Base-by-base conservation (phyloP, 2,888 invertebrate genomes). In the Calameuta filiformis region DNA sequence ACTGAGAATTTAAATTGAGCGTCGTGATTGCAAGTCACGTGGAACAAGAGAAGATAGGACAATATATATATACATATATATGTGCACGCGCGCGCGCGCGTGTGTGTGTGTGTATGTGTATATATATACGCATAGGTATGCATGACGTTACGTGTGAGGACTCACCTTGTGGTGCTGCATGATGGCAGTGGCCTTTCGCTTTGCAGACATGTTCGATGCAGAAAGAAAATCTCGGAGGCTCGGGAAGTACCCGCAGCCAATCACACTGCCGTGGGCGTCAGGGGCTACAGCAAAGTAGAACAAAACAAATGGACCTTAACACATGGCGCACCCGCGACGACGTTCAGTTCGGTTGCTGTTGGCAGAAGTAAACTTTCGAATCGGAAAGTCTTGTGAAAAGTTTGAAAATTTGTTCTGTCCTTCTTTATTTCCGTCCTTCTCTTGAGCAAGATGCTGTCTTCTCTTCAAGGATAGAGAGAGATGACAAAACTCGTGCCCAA, bases 171-270 rank as follows among this genome's bases (percentile, higher is more conserved):
- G 91, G 92, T 95, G 95, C 92, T 95, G 95, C 87, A 95, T 95
- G 89, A 95, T 93, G 87, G 95, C 95, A 87, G 95, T 95, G 90
- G 95, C 94, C 93, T 95, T 95, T 92, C 95, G 94, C 93, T 95
- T 95, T 85, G 95, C 95, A 85, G 95, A 95, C 95, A 95, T 95
- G 86, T 89, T 92, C 75, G 33, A 12, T 69, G 76, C 56, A 76
- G 76, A 33, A 68, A 73, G 35, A 76, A 79, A 81, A 78, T 75
- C 77, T 80, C n/a, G 77, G 76, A 12, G 75, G n/a, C 31, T 35
- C n/a, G 12, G 15, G 6, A 69, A 56, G 31, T 23, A 33, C 68
- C 73, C 79, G 76, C 80, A 80, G 81, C 82, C 83, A 81, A 81
- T 83, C 81, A 80, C 82, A 79, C 84, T 76, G 68, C 74, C 35